A percentile compares a stretch with the other conserved stretches of the same genome.
phyloP scores from a whole-genome alignment of 2,797 vertebrate species.

The Oreonectes daqikongensis region DNA sequence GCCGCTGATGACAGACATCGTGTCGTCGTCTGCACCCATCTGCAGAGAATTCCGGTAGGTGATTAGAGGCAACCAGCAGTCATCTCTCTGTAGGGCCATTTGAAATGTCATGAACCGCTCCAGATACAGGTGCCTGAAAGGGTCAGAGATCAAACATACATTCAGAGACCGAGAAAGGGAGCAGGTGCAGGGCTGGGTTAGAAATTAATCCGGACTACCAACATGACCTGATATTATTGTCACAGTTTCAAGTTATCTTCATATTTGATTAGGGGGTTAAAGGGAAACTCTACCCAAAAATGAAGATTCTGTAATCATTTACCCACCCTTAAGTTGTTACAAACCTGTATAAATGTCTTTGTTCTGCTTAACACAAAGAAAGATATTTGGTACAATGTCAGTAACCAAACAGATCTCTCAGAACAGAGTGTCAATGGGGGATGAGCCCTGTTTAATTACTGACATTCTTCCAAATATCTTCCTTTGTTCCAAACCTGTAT shows the following conservation, averaged over 20 bases:
- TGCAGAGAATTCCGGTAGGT: conserved; percentile 87
- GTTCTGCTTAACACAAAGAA: too few relatives aligned
- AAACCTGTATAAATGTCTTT: too few relatives aligned
- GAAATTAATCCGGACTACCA: not conserved
- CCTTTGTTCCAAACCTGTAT: too few relatives aligned
- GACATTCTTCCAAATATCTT: too few relatives aligned
- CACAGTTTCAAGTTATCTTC: not conserved
- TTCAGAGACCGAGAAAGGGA: too few relatives aligned
- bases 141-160: not conserved
- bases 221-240: not conserved
- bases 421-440: too few relatives aligned
- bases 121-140: conserved; percentile 83
- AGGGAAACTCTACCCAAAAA: too few relatives aligned
- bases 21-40: conserved; percentile 85
- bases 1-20: conserved; percentile 87
- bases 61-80: conserved; percentile 89
- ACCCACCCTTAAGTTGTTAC: too few relatives aligned
- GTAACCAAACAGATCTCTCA: too few relatives aligned
- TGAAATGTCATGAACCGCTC: conserved; percentile 91
- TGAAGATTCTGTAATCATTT: too few relatives aligned
- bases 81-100: conserved; percentile 88
- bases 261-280: not conserved
- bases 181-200: not conserved
- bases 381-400: too few relatives aligned
- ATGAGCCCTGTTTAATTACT: too few relatives aligned